Base-by-base conservation (phyloP, 2,113 vertebrate species). In the Oryzias melastigma region DNA sequence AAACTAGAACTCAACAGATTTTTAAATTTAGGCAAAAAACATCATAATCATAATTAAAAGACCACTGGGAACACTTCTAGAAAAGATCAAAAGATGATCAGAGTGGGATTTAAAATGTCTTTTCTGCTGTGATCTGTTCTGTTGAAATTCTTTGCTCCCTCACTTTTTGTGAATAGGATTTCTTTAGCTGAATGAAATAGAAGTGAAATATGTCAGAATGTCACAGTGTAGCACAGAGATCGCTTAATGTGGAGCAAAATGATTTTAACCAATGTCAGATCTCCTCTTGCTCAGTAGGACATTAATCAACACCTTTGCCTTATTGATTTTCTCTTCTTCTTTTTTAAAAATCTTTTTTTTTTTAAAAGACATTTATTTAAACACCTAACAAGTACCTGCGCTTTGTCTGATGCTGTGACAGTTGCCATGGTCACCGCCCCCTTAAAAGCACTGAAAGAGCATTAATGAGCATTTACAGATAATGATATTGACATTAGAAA, bases 81-180 rank as follows among this genome's bases (percentile, higher is more conserved):
- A 35, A 35, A 10, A 35, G 35, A 35, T 35, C 35, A 12, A 35
- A 35, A 35, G 1, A 41, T 54, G 15, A 59, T 52, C 51, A 56
- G 45, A 14, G 56, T 58, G 48, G 44, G 52, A n/a, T 55, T 3
- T n/a, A 20, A 62, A n/a, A 49, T 45, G 25, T 18, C 18, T n/a
- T 48, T 3, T 12, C 10, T 10, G 35, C 35, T 35, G 35, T 0
- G 0, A 27, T 13, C 24, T 14, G 7, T 2, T 41, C 25, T 58
- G 17, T 61, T 18, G 43, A 12, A 7, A 58, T 27, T 63, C n/a
- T 43, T 68, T 57, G 1, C 8, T 51, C 62, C 14, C 2, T 29
- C 54, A 68, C 69, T 66, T 67, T 35, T 58, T 63, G 0, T 54
- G 50, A 47, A 70, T 73, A 48, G 40, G 29, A 69, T 66, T 54